Conservation (phyloP, 2,888 invertebrate genomes). For the Cheilosia variabilis region DNA sequence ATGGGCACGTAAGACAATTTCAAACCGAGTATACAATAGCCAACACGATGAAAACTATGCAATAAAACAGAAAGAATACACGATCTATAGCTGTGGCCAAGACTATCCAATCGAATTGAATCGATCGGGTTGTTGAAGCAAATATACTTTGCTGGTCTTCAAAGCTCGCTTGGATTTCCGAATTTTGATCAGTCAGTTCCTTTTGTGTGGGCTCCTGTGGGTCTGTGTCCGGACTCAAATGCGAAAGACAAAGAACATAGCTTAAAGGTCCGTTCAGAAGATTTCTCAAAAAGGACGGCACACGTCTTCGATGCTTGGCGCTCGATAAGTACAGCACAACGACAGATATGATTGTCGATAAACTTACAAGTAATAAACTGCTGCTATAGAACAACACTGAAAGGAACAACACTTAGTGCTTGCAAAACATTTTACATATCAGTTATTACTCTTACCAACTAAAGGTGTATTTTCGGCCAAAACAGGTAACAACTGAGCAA, state of each 20-base stretch:
- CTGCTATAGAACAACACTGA: constrained; percentile 86
- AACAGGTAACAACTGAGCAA: constrained; percentile 85
- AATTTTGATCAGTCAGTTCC: constrained; percentile 63
- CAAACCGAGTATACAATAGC: constrained; percentile 79
- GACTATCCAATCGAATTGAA: constrained; percentile 87
- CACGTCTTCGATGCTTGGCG: constrained; percentile 82
- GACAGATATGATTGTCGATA: constrained; percentile 85
- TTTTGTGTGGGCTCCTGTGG: constrained; percentile 76
- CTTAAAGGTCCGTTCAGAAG: constrained; percentile 80
- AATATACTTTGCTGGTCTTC: constrained; percentile 63
- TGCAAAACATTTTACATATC: too few relatives aligned
- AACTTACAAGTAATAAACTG: constrained; percentile 84
- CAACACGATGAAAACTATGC: constrained; percentile 84
- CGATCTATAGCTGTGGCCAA: constrained; percentile 87
- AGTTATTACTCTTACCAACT: constrained; percentile 81
- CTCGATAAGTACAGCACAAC: constrained; percentile 85
- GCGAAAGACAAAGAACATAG: constrained; percentile 75
- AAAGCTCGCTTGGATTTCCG: constrained; percentile 72
- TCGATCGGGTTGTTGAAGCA: constrained; percentile 77
- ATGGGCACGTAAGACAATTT: background rate
- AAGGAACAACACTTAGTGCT: background rate
- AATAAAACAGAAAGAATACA: constrained; percentile 85
- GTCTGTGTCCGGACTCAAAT: constrained; percentile 75
- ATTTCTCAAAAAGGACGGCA: constrained; percentile 83
- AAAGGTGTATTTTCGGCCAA: constrained; percentile 84